phyloP scores from a whole-genome alignment of 2,797 vertebrate genomes.

The Eleutherodactylus coqui region DNA sequence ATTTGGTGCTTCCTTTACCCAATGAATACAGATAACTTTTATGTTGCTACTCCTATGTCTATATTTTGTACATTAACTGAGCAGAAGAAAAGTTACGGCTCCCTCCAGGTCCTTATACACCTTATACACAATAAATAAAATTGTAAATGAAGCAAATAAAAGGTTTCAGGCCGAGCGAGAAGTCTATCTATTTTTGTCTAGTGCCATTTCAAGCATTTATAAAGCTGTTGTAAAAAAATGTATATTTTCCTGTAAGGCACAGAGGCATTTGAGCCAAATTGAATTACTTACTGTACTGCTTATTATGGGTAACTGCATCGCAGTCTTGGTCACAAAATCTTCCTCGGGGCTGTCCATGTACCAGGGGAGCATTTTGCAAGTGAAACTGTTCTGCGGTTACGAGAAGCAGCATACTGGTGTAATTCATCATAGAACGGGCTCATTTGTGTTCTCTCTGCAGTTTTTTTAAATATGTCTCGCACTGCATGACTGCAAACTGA shows the following conservation, averaged over 20 bases:
- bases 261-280: conserved; percentile 43
- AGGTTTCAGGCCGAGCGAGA: background rate
- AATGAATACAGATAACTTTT: background rate
- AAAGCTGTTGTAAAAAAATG: conserved; percentile 38
- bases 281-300: conserved; percentile 47
- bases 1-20: background rate
- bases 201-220: conserved; percentile 16
- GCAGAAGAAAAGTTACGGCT: background rate
- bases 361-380: conserved; percentile 36
- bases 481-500: background rate
- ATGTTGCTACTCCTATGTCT: background rate
- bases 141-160: conserved; percentile 24
- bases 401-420: background rate
- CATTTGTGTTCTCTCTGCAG: background rate
- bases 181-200: conserved; percentile 7
- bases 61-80: background rate
- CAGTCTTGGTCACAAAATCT: conserved; percentile 35
- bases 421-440: background rate
- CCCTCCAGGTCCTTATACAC: background rate
- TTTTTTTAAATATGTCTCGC: background rate
- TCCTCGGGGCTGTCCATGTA: conserved; percentile 31
- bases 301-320: conserved; percentile 36
- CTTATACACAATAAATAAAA: conserved; percentile 32
- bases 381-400: conserved; percentile 33
- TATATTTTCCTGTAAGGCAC: conserved; percentile 42